Conservation (phyloP, 2,888 invertebrate species). For the Trichopria drosophilae region DNA sequence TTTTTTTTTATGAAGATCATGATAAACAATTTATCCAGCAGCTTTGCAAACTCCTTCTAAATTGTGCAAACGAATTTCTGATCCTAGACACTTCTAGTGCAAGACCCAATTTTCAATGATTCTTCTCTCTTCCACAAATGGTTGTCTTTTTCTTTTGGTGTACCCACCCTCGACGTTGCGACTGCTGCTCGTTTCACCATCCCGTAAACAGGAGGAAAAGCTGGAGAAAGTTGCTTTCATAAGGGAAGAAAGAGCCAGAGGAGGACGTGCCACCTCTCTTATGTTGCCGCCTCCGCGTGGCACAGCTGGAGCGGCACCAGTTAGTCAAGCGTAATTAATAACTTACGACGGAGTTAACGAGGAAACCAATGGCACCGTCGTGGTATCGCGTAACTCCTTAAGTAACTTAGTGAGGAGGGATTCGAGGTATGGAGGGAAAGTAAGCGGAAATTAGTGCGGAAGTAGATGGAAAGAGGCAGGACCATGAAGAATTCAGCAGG, state of each 20-base stretch:
- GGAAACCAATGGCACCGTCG: slow-evolving; percentile 40
- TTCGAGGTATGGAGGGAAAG: not conserved
- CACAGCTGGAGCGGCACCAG: slow-evolving; percentile 54
- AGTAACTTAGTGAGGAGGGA: slow-evolving; percentile 17
- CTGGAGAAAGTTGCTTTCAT: not conserved
- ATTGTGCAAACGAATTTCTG: too few species aligned
- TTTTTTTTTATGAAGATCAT: too few species aligned
- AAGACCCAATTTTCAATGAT: too few species aligned
- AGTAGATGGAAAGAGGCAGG: slow-evolving; percentile 12
- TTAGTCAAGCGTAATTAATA: slow-evolving; percentile 58
- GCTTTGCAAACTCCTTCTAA: too few species aligned
- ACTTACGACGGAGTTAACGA: slow-evolving; percentile 53
- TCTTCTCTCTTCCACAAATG: too few species aligned
- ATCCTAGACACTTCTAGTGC: too few species aligned
- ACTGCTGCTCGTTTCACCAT: slow-evolving; percentile 10
- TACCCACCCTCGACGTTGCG: slow-evolving; percentile 2
- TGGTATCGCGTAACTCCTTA: slow-evolving; percentile 30
- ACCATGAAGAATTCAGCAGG: slow-evolving; percentile 29
- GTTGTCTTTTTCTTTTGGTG: too few species aligned
- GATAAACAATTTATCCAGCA: too few species aligned
- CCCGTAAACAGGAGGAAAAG: slow-evolving; percentile 1
- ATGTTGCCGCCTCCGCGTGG: too few species aligned
- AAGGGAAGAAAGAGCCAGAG: slow-evolving; percentile 9
- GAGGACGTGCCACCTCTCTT: too few species aligned
- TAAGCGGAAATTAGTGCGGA: slow-evolving; percentile 4